Evolutionary conservation across 2,113 vertebrate genomes (phyloP).

Genomic region (Podarcis cretensis): DNA sequence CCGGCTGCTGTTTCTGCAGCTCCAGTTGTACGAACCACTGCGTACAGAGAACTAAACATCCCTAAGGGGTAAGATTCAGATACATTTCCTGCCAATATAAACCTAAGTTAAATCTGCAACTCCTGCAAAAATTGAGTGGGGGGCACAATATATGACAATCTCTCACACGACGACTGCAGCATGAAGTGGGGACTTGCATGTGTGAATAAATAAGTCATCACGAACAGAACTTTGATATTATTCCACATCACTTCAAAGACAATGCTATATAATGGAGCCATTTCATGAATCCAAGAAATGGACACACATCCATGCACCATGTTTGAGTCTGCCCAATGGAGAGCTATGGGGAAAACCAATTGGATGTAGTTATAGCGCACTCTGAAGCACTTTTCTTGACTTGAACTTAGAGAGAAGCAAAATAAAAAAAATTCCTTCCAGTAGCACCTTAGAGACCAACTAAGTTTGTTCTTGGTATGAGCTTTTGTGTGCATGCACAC

Average conservation of each 20-base stretch:
- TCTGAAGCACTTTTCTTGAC: not conserved
- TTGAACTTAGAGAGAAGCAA: not conserved
- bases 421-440: no score
- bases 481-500: no score
- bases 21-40: not conserved
- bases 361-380: not conserved
- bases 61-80: not conserved
- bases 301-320: not conserved
- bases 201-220: not conserved
- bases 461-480: no score
- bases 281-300: not conserved
- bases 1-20: not conserved
- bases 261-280: not conserved
- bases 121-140: not conserved
- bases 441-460: no score
- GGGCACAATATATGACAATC: not conserved
- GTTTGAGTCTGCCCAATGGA: not conserved
- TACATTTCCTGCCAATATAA: not conserved
- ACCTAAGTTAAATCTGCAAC: not conserved
- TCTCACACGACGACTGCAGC: not conserved
- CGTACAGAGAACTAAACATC: not conserved
- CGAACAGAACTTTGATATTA: not conserved
- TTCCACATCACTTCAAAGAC: not conserved
- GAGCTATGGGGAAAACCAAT: no score
- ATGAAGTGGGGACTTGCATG: not conserved